phyloP scores from a whole-genome alignment of 2,797 vertebrate genomes.

The Pangasius mekongensis region DNA sequence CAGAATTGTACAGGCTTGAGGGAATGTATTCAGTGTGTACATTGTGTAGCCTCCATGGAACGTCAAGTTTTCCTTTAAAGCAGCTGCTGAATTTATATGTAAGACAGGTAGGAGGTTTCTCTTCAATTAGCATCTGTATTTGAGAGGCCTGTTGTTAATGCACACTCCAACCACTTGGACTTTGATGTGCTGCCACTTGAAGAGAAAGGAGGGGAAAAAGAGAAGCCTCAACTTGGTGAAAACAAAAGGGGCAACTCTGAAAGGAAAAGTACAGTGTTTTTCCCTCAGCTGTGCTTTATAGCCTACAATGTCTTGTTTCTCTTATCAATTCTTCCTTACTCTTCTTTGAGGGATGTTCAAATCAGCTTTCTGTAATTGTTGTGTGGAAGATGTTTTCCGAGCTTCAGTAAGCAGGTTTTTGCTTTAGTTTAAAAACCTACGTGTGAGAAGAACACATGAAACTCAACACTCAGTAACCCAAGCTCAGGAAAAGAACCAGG shows the following conservation, averaged over 20 bases:
- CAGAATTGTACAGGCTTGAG: neutral
- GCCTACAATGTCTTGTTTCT: neutral
- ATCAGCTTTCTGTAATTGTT: neutral
- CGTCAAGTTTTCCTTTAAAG: neutral
- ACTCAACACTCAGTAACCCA: too few relatives aligned
- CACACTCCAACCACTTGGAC: conserved; percentile 1
- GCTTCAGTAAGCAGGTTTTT: neutral
- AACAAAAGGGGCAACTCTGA: neutral
- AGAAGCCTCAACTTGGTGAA: neutral
- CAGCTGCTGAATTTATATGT: conserved; percentile 4
- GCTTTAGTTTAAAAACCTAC: neutral
- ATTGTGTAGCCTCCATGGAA: neutral
- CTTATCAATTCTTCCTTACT: neutral
- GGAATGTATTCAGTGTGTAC: neutral
- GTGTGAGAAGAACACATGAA: neutral
- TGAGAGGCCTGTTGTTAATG: conserved; percentile 7
- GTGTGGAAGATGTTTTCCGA: neutral
- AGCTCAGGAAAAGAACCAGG: neutral
- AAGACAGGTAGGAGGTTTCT: neutral
- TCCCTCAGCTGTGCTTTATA: neutral
- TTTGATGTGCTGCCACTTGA: conserved; percentile 7
- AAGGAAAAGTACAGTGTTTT: too few relatives aligned
- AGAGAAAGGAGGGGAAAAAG: neutral
- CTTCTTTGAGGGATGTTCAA: neutral
- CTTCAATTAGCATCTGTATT: neutral